These are phyloP conservation scores for Coelinius sp. DNA, from an alignment of 2,888 invertebrate genomes.

Conservation along the genomic window DNA sequence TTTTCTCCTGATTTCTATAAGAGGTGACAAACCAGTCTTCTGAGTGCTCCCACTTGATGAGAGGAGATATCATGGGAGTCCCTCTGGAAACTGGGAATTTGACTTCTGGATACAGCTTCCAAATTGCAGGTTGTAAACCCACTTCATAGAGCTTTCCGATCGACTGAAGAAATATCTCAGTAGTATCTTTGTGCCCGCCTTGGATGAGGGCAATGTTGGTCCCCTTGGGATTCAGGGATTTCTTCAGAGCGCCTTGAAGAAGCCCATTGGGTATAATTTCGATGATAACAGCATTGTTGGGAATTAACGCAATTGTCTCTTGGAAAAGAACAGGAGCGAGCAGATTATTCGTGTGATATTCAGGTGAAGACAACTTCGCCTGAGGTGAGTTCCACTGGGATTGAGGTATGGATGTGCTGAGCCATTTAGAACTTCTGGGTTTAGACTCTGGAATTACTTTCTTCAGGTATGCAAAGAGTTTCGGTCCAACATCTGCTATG, in stretches of 20 bases:
- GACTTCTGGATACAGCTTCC: conserved; percentile 83
- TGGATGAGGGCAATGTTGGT: conserved; percentile 84
- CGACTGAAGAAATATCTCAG: conserved; percentile 76
- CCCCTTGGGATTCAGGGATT: conserved; percentile 81
- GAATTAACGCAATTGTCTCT: conserved; percentile 85
- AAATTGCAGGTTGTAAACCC: conserved; percentile 83
- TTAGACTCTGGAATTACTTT: conserved; percentile 79
- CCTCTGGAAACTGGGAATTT: conserved; percentile 88
- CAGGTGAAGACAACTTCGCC: conserved; percentile 82
- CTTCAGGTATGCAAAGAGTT: conserved; percentile 76
- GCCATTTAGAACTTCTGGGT: conserved; percentile 82
- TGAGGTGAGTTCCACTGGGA: conserved; percentile 79
- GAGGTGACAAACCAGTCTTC: conserved; percentile 83
- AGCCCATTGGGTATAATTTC: conserved; percentile 94
- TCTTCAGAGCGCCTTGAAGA: conserved; percentile 87
- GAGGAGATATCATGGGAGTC: conserved; percentile 87
- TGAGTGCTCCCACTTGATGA: conserved; percentile 91
- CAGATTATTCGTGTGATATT: conserved; percentile 91
- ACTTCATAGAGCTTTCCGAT: conserved; percentile 82
- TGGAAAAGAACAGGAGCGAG: conserved; percentile 81
- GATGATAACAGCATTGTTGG: conserved; percentile 85
- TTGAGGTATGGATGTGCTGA: conserved; percentile 86
- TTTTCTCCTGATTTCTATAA: conserved; percentile 78
- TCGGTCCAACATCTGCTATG: conserved; percentile 81
- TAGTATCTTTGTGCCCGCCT: conserved; percentile 77